These are phyloP conservation scores for Megalops cyprinoides DNA, from an alignment of 2,797 vertebrate genomes.

Conservation along the genomic window DNA sequence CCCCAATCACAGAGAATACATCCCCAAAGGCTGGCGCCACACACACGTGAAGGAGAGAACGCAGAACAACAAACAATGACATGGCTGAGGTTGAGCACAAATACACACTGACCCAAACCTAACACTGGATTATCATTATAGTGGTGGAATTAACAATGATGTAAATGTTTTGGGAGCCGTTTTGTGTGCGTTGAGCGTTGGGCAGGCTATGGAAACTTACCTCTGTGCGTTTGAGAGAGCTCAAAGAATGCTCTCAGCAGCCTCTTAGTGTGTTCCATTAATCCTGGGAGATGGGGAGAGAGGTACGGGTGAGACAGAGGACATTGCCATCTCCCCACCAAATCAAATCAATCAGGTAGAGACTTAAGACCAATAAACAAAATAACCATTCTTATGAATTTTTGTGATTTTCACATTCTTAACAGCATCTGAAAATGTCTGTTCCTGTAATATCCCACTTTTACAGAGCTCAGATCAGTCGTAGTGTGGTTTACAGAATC, in stretches of 20 bases:
- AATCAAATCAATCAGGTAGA: neutral
- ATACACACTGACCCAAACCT: neutral
- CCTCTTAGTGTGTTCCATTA: conserved; percentile 96
- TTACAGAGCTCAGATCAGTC: neutral
- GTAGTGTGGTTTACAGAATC: too few species aligned
- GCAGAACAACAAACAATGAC: too few species aligned
- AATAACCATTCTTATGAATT: neutral
- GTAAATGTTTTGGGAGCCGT: too few species aligned
- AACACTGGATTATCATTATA: neutral
- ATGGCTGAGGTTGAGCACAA: neutral
- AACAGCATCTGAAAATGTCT: neutral
- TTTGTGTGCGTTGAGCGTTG: neutral
- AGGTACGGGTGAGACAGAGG: neutral
- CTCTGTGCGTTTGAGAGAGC: conserved; percentile 96
- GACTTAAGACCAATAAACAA: neutral
- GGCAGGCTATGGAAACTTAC: conserved; percentile 62
- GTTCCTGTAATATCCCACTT: neutral
- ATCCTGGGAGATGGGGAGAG: conserved; percentile 71
- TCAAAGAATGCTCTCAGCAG: conserved; percentile 96
- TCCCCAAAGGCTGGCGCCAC: conserved; percentile 87
- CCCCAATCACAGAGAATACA: conserved; percentile 96
- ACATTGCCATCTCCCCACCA: neutral
- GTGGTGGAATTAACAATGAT: neutral
- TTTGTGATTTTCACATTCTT: neutral
- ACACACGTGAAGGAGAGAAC: neutral